Percentiles rank a stretch among this genome's conserved stretches.
Conservation (phyloP, 2,113 vertebrate genomes). For the Calidris pugnax region DNA sequence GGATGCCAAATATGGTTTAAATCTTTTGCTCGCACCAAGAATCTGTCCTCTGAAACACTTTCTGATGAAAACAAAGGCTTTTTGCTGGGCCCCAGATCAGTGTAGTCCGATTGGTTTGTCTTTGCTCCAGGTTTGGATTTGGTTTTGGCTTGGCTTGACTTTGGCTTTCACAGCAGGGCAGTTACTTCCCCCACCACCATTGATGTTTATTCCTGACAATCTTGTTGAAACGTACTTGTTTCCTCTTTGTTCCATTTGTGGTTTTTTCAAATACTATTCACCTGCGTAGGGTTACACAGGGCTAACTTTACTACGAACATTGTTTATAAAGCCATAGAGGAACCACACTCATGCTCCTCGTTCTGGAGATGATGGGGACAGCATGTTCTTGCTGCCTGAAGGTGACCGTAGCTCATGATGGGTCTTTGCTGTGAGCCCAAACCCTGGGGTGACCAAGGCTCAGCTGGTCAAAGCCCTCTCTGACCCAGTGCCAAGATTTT, state of each 20-base stretch:
- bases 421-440: not conserved
- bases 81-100: not conserved
- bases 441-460: not conserved
- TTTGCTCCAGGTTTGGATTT: not conserved
- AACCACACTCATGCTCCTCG: fast-evolving
- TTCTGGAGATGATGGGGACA: not conserved
- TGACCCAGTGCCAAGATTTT: not conserved
- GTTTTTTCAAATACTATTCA: not conserved
- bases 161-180: not conserved
- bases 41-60: not conserved
- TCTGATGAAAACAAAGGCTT: not conserved
- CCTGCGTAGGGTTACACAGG: fast-evolving
- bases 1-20: not conserved
- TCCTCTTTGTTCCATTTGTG: not conserved
- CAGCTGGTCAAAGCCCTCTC: not conserved
- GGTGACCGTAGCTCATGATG: fast-evolving
- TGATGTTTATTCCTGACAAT: not conserved
- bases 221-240: not conserved
- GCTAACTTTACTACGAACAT: fast-evolving
- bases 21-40: not conserved
- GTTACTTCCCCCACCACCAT: fast-evolving
- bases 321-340: not conserved
- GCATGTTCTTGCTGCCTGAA: not conserved
- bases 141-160: not conserved
- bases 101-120: not conserved